Evolutionary conservation across 2,888 invertebrate genomes (phyloP), one percentile per base, ranked within the genome.

Genomic region (Clitarchus hookeri): DNA sequence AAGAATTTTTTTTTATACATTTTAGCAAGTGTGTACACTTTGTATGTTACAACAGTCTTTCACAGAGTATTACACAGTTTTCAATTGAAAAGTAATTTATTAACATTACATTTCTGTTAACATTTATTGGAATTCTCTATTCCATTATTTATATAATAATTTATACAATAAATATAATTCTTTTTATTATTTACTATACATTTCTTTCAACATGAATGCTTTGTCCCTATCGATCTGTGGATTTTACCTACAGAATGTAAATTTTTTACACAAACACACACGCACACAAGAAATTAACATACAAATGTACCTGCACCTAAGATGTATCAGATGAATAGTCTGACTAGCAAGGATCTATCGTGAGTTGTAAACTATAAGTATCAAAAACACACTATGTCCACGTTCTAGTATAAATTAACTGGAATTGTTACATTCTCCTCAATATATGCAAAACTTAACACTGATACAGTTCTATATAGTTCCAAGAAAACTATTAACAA

Each of bases 381-480:
- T 65, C 65, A 65, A 65, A 65, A 65, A 65, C 65, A 65, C 65
- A 65, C 65, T 65, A 65, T 65, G 65, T 65, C 16, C 65, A 65
- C 48, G 11, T 48, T 48, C 48, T 65, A 65, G 65, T 65, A 65
- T 65, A 65, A 65, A 65, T 65, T 65, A 65, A 65, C 19, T 65
- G 65, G 65, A 65, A 65, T 65, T 65, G 65, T 65, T 65, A 65
- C 65, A 65, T 65, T 65, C 16, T n/a, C 19, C 2, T 53, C 53
- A 53, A 53, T 65, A 65, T 65, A 65, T n/a, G 65, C n/a, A 65
- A 65, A 65, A 65, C 65, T 65, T 65, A 65, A 65, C 65, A 65
- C 65, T 65, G 65, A 65, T 65, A 65, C 65, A 65, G 23, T 65
- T 65, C 65, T 65, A 65, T 65, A n/a, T 11, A 65, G 65, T 65